Evolutionary conservation across 2,888 invertebrate genomes (phyloP), one percentile per base, ranked within the genome.

Genomic region (Sympetrum striolatum): DNA sequence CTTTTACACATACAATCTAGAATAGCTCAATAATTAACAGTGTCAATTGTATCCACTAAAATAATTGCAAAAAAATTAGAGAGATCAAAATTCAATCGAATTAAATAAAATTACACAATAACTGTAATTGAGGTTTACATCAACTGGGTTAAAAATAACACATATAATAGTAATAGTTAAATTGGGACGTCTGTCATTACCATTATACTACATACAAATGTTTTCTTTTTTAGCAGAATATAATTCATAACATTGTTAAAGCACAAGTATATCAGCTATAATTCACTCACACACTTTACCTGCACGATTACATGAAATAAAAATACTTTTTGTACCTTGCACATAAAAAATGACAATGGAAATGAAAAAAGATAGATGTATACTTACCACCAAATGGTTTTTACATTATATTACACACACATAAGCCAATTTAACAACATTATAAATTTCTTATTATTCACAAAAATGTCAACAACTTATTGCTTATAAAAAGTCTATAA

Each of bases 401-500:
- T 82, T 64, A 86, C 86, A 86, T 64, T 73, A 73, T 73, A 73
- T 73, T 73, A 73, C 31, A 86, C 86, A 53, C 53, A 86, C 60
- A 60, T 86, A 31, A 86, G 86, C 86, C 86, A 86, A 86, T 82
- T 82, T 64, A 86, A 86, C 86, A 64, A 64, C 37, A 86, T 86
- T 60, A 60, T 31, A 60, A 35, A 25, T 53, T 86, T 60, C 58
- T 37, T 37, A 60, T 58, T 64, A 86, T 86, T 58, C 86, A 86
- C 86, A 86, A 82, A 86, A 60, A 86, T 86, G 35, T 64, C 86
- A 86, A 86, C 86, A 86, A 86, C 86, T 86, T 86, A 86, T 86
- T 86, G 86, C 86, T 86, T 86, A 86, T 86, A 86, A 82, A 86
- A 86, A 37, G 86, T 86, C n/a, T 86, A 86, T 35, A 86, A 60